Conservation (phyloP, 2,113 vertebrate genomes). For the Hiodon tergisus region DNA sequence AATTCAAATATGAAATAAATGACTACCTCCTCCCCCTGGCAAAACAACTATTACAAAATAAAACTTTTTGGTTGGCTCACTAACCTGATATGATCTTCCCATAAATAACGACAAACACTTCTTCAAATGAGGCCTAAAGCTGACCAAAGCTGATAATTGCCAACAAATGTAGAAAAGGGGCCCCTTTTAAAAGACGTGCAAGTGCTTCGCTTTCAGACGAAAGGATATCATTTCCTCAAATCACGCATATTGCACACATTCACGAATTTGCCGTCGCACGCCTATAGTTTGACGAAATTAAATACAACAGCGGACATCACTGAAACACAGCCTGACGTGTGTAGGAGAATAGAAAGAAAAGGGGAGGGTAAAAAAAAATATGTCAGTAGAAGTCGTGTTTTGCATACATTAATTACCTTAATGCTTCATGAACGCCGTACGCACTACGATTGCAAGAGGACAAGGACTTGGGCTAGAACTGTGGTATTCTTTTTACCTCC, state of each 20-base stretch:
- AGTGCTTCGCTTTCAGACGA: not conserved
- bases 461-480: not conserved
- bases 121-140: too few relatives aligned
- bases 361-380: conserved; percentile 27
- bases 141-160: not conserved
- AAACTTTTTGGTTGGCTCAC: not conserved
- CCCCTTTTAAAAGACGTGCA: conserved; percentile 9
- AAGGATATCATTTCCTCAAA: not conserved
- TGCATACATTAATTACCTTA: conserved; percentile 9
- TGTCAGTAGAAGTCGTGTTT: conserved; percentile 6
- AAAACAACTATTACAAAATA: too few relatives aligned
- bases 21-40: too few relatives aligned
- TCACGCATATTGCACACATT: not conserved
- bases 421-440: not conserved
- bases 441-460: not conserved
- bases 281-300: not conserved
- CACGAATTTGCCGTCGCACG: not conserved
- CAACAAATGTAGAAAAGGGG: conserved; percentile 4
- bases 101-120: too few relatives aligned
- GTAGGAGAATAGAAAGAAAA: conserved; percentile 21
- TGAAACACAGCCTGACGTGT: not conserved
- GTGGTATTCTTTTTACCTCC: not conserved
- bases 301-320: not conserved
- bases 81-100: too few relatives aligned
- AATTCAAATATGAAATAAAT: too few relatives aligned